A percentile compares a stretch with the other conserved stretches of the same genome.
Evolutionary conservation across 2,797 vertebrate genomes (phyloP).

Genomic region (Poecilia gillii): DNA sequence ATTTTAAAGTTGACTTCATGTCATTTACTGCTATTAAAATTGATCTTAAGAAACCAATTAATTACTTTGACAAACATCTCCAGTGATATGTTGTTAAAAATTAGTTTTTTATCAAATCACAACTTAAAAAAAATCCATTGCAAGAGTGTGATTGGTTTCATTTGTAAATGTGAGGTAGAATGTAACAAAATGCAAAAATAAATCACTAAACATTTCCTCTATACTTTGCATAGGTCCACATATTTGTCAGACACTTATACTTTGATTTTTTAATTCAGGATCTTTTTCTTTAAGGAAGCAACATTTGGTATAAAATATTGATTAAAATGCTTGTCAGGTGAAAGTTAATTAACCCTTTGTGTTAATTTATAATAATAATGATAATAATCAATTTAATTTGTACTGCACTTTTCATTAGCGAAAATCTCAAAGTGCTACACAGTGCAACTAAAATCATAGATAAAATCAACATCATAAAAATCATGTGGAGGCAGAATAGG

Average conservation of each 20-base stretch:
- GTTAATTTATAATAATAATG: neutral
- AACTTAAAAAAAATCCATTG: neutral
- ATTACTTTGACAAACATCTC: conserved; percentile 17
- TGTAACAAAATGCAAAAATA: neutral
- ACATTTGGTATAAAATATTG: neutral
- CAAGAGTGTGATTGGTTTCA: conserved; percentile 7
- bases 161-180: conserved; percentile 15
- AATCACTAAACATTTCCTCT: neutral
- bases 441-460: too few relatives aligned
- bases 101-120: conserved; percentile 11
- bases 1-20: neutral
- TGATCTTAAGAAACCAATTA: conserved; percentile 6
- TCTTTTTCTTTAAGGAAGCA: neutral
- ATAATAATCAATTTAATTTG: too few relatives aligned
- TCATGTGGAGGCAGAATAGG: too few relatives aligned
- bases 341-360: neutral
- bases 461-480: too few relatives aligned
- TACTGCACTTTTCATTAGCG: too few relatives aligned
- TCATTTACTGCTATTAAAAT: neutral
- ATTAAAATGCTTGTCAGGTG: neutral
- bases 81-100: conserved; percentile 3
- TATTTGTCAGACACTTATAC: conserved; percentile 1
- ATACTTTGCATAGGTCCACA: neutral
- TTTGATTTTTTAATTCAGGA: conserved; percentile 14
- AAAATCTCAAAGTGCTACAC: too few relatives aligned